These are phyloP conservation scores for Nycticryphes semicollaris DNA, from an alignment of 2,113 vertebrate genomes.

Conservation along the genomic window DNA sequence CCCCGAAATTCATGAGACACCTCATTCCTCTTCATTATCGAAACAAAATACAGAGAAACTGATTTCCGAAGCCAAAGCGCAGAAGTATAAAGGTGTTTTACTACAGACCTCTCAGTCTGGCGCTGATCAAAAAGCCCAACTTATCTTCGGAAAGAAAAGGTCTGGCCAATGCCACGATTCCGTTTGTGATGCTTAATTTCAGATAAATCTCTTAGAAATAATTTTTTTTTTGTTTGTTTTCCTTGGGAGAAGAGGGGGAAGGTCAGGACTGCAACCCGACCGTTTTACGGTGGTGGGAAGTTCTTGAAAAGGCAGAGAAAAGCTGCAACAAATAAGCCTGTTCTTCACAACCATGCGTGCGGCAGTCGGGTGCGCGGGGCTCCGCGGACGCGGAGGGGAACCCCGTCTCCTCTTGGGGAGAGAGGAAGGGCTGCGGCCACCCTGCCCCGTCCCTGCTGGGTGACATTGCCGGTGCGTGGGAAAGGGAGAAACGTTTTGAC, in stretches of 20 bases:
- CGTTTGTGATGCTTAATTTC: slow-evolving; percentile 2
- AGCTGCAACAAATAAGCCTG: not conserved
- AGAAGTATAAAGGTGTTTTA: slow-evolving; percentile 51
- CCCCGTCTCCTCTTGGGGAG: not conserved
- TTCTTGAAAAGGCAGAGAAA: not conserved
- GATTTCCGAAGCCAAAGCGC: slow-evolving; percentile 57
- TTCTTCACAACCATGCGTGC: not conserved
- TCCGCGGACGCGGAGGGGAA: not conserved
- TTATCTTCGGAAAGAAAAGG: slow-evolving; percentile 16
- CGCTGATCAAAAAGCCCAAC: slow-evolving; percentile 12
- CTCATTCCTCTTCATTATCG: not conserved
- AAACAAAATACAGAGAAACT: slow-evolving; percentile 51
- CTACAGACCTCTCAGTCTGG: slow-evolving; percentile 64
- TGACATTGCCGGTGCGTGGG: slow-evolving; percentile 1
- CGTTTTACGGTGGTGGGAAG: not conserved
- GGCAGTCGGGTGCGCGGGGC: not conserved
- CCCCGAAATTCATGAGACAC: not conserved
- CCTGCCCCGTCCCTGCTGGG: not conserved
- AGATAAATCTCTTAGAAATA: not conserved
- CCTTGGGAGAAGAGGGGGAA: not conserved
- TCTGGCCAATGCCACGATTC: not conserved
- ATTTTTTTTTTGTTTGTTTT: not conserved
- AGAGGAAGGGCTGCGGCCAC: not conserved
- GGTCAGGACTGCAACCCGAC: not conserved
- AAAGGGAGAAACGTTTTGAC: slow-evolving; percentile 28